Percentiles rank a stretch among this genome's conserved stretches.
phyloP scores from a whole-genome alignment of 2,888 invertebrate genomes.

The Acleris holmiana region DNA sequence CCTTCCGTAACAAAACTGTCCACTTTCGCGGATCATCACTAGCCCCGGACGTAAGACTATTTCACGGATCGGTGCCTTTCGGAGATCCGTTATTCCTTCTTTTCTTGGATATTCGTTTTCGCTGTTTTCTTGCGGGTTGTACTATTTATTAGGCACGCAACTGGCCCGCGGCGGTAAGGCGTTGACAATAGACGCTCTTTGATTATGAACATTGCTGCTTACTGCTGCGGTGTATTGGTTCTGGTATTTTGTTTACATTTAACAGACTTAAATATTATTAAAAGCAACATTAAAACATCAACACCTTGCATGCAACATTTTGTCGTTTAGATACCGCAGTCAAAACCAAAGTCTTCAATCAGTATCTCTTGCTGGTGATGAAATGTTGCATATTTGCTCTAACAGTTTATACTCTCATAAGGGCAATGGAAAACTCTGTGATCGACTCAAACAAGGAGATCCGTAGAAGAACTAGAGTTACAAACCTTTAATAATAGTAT shows the following conservation, averaged over 20 bases:
- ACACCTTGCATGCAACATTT: too few relatives aligned
- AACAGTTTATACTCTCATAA: too few relatives aligned
- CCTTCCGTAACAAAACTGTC: conserved; percentile 43
- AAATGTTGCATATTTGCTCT: too few relatives aligned
- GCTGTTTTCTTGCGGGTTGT: conserved; percentile 24
- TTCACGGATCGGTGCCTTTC: conserved; percentile 58
- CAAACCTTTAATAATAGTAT: too few relatives aligned
- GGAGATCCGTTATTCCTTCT: conserved; percentile 51
- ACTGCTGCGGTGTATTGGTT: conserved; percentile 3
- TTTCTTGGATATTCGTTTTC: conserved; percentile 40
- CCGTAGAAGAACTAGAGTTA: too few relatives aligned
- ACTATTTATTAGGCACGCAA: conserved; percentile 30
- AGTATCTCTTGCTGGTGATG: too few relatives aligned
- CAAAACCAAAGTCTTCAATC: too few relatives aligned
- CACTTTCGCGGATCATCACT: conserved; percentile 51
- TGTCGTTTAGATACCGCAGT: too few relatives aligned
- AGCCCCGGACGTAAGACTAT: conserved; percentile 56
- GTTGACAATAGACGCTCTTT: conserved; percentile 22
- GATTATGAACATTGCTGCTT: conserved; percentile 21
- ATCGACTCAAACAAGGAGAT: too few relatives aligned
- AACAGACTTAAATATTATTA: neutral
- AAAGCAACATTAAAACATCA: too few relatives aligned
- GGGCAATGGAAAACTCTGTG: too few relatives aligned
- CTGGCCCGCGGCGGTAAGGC: conserved; percentile 18
- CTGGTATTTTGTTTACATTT: conserved; percentile 3